Base-by-base conservation (phyloP, 2,888 invertebrate genomes). In the Cosmia trapezina region DNA sequence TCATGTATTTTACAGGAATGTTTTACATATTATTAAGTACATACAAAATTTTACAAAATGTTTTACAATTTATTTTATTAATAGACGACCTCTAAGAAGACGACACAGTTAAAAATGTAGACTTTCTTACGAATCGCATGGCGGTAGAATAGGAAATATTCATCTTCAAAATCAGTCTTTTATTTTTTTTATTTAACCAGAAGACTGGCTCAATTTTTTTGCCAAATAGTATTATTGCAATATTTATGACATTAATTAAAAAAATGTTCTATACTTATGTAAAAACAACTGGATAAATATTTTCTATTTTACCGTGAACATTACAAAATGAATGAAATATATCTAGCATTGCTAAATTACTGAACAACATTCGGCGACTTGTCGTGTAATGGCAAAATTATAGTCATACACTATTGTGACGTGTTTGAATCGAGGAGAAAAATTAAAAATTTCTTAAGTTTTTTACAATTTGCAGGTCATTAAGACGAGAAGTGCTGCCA, bases 341-440 rank as follows among this genome's bases (percentile, higher is more conserved):
- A 70, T 57, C 73, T 80, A 84, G 73, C 71, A 75, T 65, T 19
- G 61, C 73, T 83, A 74, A 71, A 70, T 62, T 66, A 56, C 60
- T 86, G 76, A 86, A 81, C 76, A 64, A 81, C 84, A 76, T 78
- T 75, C 57, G 84, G 79, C 61, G 70, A 70, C 19, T 47, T 70
- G 61, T 72, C 64, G 53, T 67, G 49, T 84, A 83, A 82, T 77
- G 81, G 76, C 85, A 82, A 73, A 76, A 70, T 71, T 65, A 67
- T 70, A 73, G 70, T 69, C 51, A 73, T 43, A 56, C n/a, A 61
- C 57, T n/a, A 43, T 61, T 67, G 67, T 83, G 63, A 72, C 41
- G 56, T 73, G 57, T 69, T 43, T 70, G 70, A 73, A 82, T 84
- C 68, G n/a, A n/a, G n/a, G n/a, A n/a, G n/a, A n/a, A n/a, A n/a